These are phyloP conservation scores for Diabrotica virgifera DNA, from an alignment of 1,140 invertebrate species.

Conservation along the genomic window DNA sequence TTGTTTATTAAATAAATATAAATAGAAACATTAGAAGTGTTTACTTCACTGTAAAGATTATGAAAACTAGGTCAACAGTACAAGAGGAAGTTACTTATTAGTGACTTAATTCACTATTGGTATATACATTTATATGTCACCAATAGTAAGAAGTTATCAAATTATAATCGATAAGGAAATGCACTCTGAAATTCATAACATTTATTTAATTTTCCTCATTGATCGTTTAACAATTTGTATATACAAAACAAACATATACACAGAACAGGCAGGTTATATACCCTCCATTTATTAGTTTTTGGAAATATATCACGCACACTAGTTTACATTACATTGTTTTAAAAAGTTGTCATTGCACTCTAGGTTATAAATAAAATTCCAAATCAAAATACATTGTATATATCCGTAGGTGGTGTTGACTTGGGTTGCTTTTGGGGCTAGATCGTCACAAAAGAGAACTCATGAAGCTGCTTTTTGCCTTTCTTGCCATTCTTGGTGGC, in stretches of 20 bases:
- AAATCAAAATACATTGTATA: conserved; percentile 5
- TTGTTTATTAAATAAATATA: too few relatives aligned
- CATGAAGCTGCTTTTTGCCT: conserved; percentile 10
- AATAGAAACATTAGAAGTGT: too few relatives aligned
- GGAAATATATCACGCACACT: conserved; percentile 6
- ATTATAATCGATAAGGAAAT: too few relatives aligned
- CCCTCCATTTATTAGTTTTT: neutral
- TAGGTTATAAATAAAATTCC: conserved; percentile 12
- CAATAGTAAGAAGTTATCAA: too few relatives aligned
- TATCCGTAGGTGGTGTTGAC: neutral
- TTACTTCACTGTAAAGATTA: too few relatives aligned
- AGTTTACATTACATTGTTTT: conserved; percentile 3
- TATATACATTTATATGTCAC: too few relatives aligned
- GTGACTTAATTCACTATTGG: too few relatives aligned
- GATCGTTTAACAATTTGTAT: neutral
- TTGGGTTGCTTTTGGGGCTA: conserved; percentile 5
- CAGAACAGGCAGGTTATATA: neutral
- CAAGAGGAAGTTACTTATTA: too few relatives aligned
- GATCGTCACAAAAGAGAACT: neutral
- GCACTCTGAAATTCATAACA: neutral
- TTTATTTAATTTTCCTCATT: neutral
- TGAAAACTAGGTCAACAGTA: too few relatives aligned
- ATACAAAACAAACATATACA: neutral
- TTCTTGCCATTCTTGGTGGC: conserved; percentile 2
- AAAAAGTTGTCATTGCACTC: conserved; percentile 14